Percentiles rank a stretch among this genome's conserved stretches.
These are phyloP conservation scores for Cygnus olor DNA, from an alignment of 2,797 vertebrate genomes.

Conservation along the genomic window DNA sequence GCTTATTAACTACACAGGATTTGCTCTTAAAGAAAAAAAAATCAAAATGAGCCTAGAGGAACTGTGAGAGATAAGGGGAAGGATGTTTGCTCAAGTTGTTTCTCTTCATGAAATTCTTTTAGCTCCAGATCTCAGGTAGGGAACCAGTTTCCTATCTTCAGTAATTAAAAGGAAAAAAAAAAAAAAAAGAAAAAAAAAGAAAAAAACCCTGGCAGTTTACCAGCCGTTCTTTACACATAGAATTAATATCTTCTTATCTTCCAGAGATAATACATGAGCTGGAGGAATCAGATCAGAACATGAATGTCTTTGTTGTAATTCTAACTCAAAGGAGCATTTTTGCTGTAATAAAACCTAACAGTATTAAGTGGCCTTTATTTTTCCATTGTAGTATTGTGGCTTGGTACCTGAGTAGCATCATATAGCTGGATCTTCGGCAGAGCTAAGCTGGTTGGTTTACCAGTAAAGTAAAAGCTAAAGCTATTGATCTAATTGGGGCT, in stretches of 20 bases:
- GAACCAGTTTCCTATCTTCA: background rate
- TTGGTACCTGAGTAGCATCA: background rate
- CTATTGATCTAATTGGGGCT: background rate
- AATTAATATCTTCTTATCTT: constrained; percentile 20
- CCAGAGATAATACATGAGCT: background rate
- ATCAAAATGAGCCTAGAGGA: constrained; percentile 16
- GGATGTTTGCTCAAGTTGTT: constrained; percentile 31
- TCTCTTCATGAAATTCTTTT: constrained; percentile 21
- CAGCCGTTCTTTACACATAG: background rate
- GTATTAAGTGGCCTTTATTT: background rate
- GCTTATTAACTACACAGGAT: constrained; percentile 9
- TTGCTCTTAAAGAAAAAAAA: constrained; percentile 16
- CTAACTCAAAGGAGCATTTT: background rate
- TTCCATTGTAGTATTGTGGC: background rate
- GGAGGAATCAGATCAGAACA: constrained; percentile 6
- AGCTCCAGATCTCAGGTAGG: background rate
- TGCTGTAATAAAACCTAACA: background rate
- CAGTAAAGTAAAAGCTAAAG: background rate
- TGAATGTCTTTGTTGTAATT: constrained; percentile 26
- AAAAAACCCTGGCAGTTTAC: background rate
- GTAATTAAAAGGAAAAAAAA: background rate
- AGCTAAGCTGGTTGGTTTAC: background rate
- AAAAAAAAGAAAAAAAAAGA: background rate
- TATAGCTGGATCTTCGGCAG: background rate
- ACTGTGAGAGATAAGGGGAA: background rate